Evolutionary conservation across 1,140 invertebrate genomes (phyloP), one percentile per base, ranked within the genome.

Genomic region (Drosophila quadrilineata): DNA sequence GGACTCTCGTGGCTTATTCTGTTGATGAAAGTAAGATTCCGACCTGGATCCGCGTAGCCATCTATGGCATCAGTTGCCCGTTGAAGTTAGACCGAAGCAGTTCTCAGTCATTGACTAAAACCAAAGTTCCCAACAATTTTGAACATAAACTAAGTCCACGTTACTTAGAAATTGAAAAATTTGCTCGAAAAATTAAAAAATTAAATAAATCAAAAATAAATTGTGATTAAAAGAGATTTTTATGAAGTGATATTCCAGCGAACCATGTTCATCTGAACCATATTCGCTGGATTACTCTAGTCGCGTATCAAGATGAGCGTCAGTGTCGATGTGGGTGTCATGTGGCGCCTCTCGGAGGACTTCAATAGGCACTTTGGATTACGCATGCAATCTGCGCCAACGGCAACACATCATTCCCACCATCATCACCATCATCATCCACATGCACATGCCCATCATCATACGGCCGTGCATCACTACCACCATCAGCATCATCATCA

Each of bases 331-430:
- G 86, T 89, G 57, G 88, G 88, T 67, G 88, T 89, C 45, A 90
- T 90, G 89, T 90, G 89, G 89, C 89, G 89, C 69, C 82, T 89
- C 9, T 89, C 88, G 14, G 88, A 89, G 62, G 88, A 89, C 49
- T 88, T 89, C 46, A 89, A 88, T 54, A 69, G 88, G 3, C 86
- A 88, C 9, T 90, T 89, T 46, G 89, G 84, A 6, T 71, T 88
- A 10, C 82, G 88, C 3, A 88, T 90, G 85, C 88, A 88, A 49
- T 49, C 87, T 14, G 58, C 84, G 3, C 73, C 82, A 64, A 9
- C 85, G 65, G 71, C 69, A 46, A 36, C 68, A 8, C 71, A 76
- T 58, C 85, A 75, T 49, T 24, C 64, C n/a, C 74, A 80, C 46
- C 71, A n/a, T n/a, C n/a, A n/a, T n/a, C n/a, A n/a, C n/a, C n/a